Evolutionary conservation across 2,113 vertebrate species (phyloP).

Genomic region (Toxotes chatareus): DNA sequence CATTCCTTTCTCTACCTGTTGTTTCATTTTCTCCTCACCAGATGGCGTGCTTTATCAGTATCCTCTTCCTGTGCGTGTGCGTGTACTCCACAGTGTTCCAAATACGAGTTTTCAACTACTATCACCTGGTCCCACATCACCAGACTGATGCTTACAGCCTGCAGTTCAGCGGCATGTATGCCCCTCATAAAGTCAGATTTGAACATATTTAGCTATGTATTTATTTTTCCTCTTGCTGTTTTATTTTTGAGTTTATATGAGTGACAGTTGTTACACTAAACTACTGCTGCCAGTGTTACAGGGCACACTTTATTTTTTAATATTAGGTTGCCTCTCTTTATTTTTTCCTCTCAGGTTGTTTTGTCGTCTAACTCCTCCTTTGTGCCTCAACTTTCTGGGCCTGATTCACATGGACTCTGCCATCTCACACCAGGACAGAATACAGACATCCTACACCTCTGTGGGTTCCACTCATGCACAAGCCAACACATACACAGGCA

Average conservation of each 20-base stretch:
- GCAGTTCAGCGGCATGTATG: slow-evolving; percentile 97
- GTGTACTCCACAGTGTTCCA: slow-evolving; percentile 96
- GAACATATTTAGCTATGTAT: not conserved
- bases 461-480: slow-evolving; percentile 83
- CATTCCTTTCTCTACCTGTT: slow-evolving; percentile 7
- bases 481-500: not conserved
- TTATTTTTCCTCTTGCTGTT: too few species aligned
- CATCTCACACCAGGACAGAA: slow-evolving; percentile 88
- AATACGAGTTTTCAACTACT: slow-evolving; percentile 96
- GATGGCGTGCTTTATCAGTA: slow-evolving; percentile 94
- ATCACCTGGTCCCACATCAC: slow-evolving; percentile 94
- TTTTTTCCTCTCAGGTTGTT: slow-evolving; percentile 87
- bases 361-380: slow-evolving; percentile 93
- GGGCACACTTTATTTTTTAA: not conserved
- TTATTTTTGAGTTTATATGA: not conserved
- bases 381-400: slow-evolving; percentile 96
- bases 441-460: slow-evolving; percentile 93
- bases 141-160: slow-evolving; percentile 97
- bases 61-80: slow-evolving; percentile 94
- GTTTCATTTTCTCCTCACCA: slow-evolving; percentile 64
- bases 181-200: slow-evolving; percentile 33
- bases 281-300: not conserved
- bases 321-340: not conserved
- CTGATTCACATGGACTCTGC: slow-evolving; percentile 96
- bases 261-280: not conserved